Evolutionary conservation across 2,888 invertebrate species (phyloP).

Genomic region (Capitulum mitella): DNA sequence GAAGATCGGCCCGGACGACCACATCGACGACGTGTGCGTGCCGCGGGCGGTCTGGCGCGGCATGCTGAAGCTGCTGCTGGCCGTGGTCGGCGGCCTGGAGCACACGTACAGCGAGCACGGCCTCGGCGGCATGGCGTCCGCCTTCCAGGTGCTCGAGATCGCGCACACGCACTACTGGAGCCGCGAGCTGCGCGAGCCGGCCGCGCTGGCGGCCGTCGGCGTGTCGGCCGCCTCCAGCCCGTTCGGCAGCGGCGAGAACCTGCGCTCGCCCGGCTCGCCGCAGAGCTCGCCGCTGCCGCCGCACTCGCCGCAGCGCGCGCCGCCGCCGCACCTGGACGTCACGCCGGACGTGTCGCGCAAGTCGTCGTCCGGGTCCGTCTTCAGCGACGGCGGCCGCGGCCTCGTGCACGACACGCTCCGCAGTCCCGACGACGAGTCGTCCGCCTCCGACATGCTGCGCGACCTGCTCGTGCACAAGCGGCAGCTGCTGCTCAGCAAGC

Average conservation of each 20-base stretch:
- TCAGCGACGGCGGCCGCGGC: conserved; percentile 26
- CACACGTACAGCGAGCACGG: conserved; percentile 88
- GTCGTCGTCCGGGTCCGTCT: conserved; percentile 15
- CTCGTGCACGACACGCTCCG: conserved; percentile 37
- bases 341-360: conserved; percentile 20
- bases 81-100: conserved; percentile 82
- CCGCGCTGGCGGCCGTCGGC: conserved; percentile 34
- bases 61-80: conserved; percentile 83
- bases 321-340: background rate
- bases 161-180: conserved; percentile 98
- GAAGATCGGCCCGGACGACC: conserved; percentile 90
- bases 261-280: conserved; percentile 58
- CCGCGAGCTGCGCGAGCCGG: conserved; percentile 59
- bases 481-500: conserved; percentile 72
- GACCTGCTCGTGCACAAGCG: conserved; percentile 90
- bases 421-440: conserved; percentile 43
- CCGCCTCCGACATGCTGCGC: conserved; percentile 78
- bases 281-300: conserved; percentile 49
- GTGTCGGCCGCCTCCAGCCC: conserved; percentile 55
- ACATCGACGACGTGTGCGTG: conserved; percentile 95
- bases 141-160: conserved; percentile 94
- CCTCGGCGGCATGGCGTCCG: conserved; percentile 87
- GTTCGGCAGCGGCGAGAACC: conserved; percentile 59
- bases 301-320: conserved; percentile 41
- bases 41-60: conserved; percentile 92